Evolutionary conservation across 2,113 vertebrate genomes (phyloP).

Genomic region (Atlantisia rogersi): DNA sequence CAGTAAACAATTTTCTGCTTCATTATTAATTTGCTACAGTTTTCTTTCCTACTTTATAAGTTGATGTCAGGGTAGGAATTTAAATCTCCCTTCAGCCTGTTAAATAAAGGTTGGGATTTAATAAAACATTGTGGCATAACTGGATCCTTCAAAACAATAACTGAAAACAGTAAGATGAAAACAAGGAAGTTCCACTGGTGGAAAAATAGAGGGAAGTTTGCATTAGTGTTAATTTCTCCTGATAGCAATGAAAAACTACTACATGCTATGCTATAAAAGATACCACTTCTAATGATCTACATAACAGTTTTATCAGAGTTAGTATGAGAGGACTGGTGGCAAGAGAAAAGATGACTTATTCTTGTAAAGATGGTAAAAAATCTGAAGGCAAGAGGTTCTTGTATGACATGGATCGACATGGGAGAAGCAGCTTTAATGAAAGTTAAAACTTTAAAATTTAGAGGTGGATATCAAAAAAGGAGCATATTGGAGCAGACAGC

Average conservation of each 20-base stretch:
- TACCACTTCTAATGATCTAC: background rate
- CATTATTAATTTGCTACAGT: background rate
- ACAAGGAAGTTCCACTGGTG: background rate
- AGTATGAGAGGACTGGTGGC: background rate
- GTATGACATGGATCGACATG: background rate
- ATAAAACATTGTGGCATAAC: background rate
- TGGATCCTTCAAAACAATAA: background rate
- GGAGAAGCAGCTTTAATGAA: background rate
- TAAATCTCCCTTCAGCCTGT: background rate
- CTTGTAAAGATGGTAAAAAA: background rate
- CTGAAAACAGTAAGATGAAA: background rate
- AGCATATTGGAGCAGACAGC: background rate
- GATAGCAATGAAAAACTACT: background rate
- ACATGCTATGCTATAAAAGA: background rate
- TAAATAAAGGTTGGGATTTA: background rate
- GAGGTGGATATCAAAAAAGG: background rate
- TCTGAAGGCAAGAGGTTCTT: background rate
- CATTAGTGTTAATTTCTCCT: background rate
- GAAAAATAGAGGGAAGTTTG: background rate
- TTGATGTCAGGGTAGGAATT: background rate
- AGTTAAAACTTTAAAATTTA: background rate
- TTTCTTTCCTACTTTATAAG: background rate
- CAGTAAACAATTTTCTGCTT: background rate
- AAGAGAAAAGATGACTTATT: background rate
- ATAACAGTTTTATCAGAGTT: background rate